A percentile compares a stretch with the other conserved stretches of the same genome.
Evolutionary conservation across 2,113 vertebrate species (phyloP).

Genomic region (Mionectes macconnelli): DNA sequence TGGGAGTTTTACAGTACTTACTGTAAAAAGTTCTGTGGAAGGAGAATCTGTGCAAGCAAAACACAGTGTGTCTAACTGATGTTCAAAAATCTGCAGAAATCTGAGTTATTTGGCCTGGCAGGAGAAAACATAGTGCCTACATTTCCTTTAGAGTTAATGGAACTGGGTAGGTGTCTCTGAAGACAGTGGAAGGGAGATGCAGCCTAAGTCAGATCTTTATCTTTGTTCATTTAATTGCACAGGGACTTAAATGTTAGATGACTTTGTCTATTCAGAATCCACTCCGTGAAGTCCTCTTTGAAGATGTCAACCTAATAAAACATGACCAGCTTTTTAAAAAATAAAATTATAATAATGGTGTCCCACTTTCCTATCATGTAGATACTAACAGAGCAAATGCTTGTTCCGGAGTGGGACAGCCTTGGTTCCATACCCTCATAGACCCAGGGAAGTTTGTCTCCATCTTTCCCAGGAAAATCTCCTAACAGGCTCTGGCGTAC

Average conservation of each 20-base stretch:
- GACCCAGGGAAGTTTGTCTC: neutral
- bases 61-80: neutral
- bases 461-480: neutral
- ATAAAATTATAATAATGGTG: neutral
- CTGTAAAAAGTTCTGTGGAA: neutral
- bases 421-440: neutral
- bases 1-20: neutral
- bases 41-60: neutral
- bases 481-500: neutral
- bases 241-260: neutral
- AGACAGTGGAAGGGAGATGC: neutral
- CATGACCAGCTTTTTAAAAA: neutral
- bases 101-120: neutral
- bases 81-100: neutral
- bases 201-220: neutral
- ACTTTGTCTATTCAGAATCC: neutral
- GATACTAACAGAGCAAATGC: neutral
- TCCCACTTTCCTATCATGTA: neutral
- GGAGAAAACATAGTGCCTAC: neutral
- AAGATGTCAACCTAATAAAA: conserved; percentile 19
- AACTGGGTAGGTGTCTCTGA: neutral
- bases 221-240: neutral
- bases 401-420: neutral
- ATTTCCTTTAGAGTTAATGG: neutral
- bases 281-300: neutral